These are phyloP conservation scores for Pipistrellus pipistrellus DNA, from an alignment of 2,797 vertebrate species.

Conservation along the genomic window DNA sequence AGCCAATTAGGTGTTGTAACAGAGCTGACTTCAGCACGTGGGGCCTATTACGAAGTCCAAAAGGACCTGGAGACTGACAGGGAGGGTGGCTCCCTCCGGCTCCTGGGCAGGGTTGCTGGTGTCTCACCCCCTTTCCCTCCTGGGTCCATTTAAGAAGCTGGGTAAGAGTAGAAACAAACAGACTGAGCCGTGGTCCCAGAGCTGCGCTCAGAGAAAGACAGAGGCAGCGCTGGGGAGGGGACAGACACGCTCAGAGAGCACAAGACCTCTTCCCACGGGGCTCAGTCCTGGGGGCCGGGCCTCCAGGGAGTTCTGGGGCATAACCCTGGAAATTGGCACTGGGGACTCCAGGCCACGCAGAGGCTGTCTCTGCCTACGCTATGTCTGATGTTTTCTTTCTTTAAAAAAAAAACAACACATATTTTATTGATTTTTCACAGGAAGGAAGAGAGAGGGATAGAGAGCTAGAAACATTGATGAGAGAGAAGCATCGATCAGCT, in stretches of 20 bases:
- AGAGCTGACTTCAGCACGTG: constrained; percentile 58
- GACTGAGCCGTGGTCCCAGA: constrained; percentile 12
- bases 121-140: constrained; percentile 16
- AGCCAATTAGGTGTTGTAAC: not conserved
- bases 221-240: constrained; percentile 19
- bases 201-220: not conserved
- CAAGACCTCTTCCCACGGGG: not conserved
- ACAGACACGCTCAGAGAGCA: not conserved
- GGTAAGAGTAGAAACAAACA: constrained; percentile 68
- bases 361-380: not conserved
- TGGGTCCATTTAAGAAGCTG: constrained; percentile 58
- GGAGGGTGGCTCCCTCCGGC: not conserved
- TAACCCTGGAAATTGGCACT: not conserved
- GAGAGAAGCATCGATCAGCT: no score
- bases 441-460: no score
- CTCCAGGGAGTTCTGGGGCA: not conserved
- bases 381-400: no score
- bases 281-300: not conserved
- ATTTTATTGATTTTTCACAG: no score
- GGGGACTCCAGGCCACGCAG: not conserved
- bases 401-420: no score
- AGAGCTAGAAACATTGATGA: no score
- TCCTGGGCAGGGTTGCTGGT: not conserved
- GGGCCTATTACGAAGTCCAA: not conserved
- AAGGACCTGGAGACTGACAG: not conserved